phyloP scores from a whole-genome alignment of 1,140 invertebrate species.

The Tenebrio molitor region DNA sequence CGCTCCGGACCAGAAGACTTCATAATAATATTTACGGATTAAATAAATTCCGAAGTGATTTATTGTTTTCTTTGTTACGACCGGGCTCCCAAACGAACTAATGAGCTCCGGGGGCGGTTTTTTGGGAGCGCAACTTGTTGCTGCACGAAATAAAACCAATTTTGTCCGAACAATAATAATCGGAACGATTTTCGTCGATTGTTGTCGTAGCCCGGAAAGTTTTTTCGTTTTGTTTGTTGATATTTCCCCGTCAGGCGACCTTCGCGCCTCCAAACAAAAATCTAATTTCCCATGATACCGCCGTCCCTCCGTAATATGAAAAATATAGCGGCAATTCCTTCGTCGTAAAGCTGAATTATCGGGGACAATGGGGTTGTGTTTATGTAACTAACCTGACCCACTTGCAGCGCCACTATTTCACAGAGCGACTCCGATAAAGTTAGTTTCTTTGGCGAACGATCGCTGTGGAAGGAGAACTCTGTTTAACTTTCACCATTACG shows the following conservation, averaged over 20 bases:
- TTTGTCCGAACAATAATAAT: too few relatives aligned
- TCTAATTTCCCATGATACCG: neutral
- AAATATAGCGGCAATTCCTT: too few relatives aligned
- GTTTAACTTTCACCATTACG: constrained; percentile 33
- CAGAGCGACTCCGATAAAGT: neutral
- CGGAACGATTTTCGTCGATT: too few relatives aligned
- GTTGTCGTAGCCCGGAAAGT: too few relatives aligned
- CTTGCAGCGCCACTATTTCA: constrained; percentile 14
- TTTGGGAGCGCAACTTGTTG: neutral
- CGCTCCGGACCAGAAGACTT: neutral
- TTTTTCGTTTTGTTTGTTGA: too few relatives aligned
- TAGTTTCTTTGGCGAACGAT: constrained; percentile 17
- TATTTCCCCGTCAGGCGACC: too few relatives aligned
- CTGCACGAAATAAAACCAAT: too few relatives aligned
- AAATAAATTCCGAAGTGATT: neutral
- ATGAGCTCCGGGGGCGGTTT: too few relatives aligned
- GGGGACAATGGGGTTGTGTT: constrained; percentile 20
- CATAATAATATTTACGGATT: neutral
- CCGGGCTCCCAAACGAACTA: neutral
- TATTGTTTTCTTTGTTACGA: neutral
- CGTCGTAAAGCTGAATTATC: too few relatives aligned
- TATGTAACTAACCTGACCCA: constrained; percentile 25
- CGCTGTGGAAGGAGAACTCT: constrained; percentile 8
- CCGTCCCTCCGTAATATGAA: neutral
- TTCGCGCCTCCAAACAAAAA: neutral